Conservation (phyloP, 2,113 vertebrate genomes). For the Tenrec ecaudatus region DNA sequence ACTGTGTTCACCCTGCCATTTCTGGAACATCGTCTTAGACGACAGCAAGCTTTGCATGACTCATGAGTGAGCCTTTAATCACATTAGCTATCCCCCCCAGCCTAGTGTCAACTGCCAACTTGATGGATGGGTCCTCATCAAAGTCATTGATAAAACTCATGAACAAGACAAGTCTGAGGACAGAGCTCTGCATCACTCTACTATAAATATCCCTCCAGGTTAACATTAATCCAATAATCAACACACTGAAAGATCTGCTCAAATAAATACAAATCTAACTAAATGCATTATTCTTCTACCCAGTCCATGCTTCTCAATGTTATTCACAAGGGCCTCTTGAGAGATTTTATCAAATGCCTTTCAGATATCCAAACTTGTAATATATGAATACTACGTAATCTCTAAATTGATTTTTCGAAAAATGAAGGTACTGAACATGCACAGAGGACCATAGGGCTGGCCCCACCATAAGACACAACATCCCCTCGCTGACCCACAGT, state of each 20-base stretch:
- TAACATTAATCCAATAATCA: constrained; percentile 9
- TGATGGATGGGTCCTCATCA: constrained; percentile 60
- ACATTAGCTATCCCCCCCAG: constrained; percentile 53
- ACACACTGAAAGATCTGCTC: constrained; percentile 6
- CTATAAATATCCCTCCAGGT: constrained; percentile 13
- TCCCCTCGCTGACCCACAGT: no score
- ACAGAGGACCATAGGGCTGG: no score
- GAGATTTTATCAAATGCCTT: background rate
- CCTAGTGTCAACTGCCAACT: constrained; percentile 44
- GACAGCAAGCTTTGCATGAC: constrained; percentile 50
- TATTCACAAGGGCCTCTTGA: background rate
- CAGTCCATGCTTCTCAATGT: background rate
- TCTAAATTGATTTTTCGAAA: background rate
- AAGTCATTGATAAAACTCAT: constrained; percentile 58
- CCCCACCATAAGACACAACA: no score
- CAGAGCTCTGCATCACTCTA: background rate
- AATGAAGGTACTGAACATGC: background rate
- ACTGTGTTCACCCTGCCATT: constrained; percentile 64
- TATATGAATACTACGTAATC: no score
- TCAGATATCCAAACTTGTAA: background rate
- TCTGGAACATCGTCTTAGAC: constrained; percentile 54
- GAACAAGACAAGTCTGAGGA: constrained; percentile 34
- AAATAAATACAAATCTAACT: constrained; percentile 22
- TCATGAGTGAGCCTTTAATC: constrained; percentile 62
- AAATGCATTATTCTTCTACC: background rate